A percentile compares a stretch with the other conserved stretches of the same genome.
Evolutionary conservation across 2,888 invertebrate genomes (phyloP).

Genomic region (Macrosiphum euphorbiae): DNA sequence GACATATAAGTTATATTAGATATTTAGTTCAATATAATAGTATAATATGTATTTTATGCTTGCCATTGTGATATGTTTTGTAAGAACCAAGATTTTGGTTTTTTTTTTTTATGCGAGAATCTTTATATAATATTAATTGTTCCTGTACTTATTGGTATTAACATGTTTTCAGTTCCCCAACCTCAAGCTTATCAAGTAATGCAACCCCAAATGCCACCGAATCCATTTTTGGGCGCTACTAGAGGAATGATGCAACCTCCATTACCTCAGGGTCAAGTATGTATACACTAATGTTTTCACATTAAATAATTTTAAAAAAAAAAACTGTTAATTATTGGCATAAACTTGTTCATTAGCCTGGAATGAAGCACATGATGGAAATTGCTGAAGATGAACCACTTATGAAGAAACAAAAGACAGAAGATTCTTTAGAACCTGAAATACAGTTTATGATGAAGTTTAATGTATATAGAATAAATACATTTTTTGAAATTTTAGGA

Average conservation of each 20-base stretch:
- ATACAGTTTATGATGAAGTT: constrained; percentile 79
- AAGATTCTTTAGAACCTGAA: constrained; percentile 94
- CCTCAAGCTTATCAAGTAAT: constrained; percentile 65
- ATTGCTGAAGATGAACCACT: constrained; percentile 84
- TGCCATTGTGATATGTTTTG: not conserved
- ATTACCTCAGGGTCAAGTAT: constrained; percentile 47
- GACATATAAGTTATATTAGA: not conserved
- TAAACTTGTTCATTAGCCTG: constrained; percentile 62
- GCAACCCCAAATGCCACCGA: constrained; percentile 63
- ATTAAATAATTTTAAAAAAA: constrained; percentile 19
- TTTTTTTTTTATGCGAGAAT: not conserved
- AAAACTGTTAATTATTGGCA: constrained; percentile 42
- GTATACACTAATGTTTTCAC: constrained; percentile 57
- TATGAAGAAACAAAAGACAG: constrained; percentile 89
- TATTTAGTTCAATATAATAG: not conserved
- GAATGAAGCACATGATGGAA: constrained; percentile 67
- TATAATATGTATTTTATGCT: not conserved
- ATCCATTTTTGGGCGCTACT: constrained; percentile 64
- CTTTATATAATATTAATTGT: not conserved
- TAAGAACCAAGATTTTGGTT: not conserved
- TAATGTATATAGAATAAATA: constrained; percentile 38
- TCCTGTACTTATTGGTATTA: constrained; percentile 12
- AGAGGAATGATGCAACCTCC: constrained; percentile 61
- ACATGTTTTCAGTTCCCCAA: constrained; percentile 56
- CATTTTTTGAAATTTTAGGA: constrained; percentile 66